These are phyloP conservation scores for Turdus rufiventris DNA, from an alignment of 2,113 vertebrate species.

Conservation along the genomic window DNA sequence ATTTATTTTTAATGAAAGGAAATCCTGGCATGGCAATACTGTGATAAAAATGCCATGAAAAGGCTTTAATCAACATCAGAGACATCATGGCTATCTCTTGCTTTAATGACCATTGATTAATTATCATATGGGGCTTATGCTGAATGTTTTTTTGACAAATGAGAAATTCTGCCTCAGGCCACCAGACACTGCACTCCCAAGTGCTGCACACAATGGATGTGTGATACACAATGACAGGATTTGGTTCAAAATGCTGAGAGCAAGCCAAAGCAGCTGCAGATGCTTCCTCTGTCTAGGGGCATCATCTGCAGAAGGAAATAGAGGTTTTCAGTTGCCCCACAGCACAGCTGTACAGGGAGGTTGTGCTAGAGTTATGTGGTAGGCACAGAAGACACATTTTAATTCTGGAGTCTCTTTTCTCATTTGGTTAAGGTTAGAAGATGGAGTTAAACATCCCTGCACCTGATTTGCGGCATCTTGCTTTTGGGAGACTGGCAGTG, in stretches of 20 bases:
- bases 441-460: not conserved
- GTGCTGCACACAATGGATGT: not conserved
- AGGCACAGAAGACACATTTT: not conserved
- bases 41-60: conserved; percentile 29
- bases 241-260: not conserved
- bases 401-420: not conserved
- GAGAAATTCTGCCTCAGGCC: not conserved
- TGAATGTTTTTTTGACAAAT: not conserved
- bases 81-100: not conserved
- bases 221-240: not conserved
- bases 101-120: conserved; percentile 21
- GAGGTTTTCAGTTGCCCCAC: not conserved
- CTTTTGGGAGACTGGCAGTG: not conserved
- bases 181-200: not conserved
- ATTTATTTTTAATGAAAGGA: conserved; percentile 48
- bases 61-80: not conserved
- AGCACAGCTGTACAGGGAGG: not conserved
- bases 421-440: not conserved
- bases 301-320: not conserved
- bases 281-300: not conserved
- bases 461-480: not conserved
- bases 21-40: conserved; percentile 5
- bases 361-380: rapidly evolving
- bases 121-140: not conserved
- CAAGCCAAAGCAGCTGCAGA: not conserved